Conservation (phyloP, 1,140 invertebrate genomes). For the Drosophila ironensis region DNA sequence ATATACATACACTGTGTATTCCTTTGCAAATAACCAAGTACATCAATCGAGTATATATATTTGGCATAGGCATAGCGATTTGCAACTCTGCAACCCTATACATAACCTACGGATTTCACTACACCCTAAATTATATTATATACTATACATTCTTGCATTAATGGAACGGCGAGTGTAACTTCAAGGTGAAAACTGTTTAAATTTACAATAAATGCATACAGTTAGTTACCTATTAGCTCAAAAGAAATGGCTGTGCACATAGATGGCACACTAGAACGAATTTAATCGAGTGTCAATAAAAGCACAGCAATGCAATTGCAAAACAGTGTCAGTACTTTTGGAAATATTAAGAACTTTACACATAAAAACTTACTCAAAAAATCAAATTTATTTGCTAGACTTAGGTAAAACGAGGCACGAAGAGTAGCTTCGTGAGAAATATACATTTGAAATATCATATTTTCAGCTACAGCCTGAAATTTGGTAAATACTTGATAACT, state of each 20-base stretch:
- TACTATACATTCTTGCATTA: slow-evolving; percentile 7
- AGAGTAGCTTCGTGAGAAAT: no score
- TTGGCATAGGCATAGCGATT: slow-evolving; percentile 32
- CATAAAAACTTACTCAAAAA: no score
- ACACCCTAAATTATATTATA: no score
- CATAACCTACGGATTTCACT: not conserved
- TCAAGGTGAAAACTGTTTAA: slow-evolving; percentile 53
- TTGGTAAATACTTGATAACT: not conserved
- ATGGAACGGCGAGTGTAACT: slow-evolving; percentile 65
- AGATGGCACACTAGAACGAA: slow-evolving; percentile 9
- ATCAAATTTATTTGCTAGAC: no score
- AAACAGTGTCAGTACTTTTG: not conserved
- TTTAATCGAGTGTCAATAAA: slow-evolving; percentile 2
- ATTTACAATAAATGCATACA: slow-evolving; percentile 16
- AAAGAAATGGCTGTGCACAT: slow-evolving; percentile 32
- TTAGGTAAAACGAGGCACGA: no score
- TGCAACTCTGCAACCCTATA: not conserved
- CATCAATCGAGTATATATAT: slow-evolving; percentile 64
- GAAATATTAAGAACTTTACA: no score
- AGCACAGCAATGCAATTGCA: slow-evolving; percentile 21
- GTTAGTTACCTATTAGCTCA: slow-evolving; percentile 27
- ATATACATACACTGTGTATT: slow-evolving; percentile 59
- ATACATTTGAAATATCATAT: not conserved
- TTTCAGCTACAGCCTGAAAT: not conserved
- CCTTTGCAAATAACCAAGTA: slow-evolving; percentile 62